Evolutionary conservation across 1,140 invertebrate species (phyloP).

Genomic region (Bombus vancouverensis): DNA sequence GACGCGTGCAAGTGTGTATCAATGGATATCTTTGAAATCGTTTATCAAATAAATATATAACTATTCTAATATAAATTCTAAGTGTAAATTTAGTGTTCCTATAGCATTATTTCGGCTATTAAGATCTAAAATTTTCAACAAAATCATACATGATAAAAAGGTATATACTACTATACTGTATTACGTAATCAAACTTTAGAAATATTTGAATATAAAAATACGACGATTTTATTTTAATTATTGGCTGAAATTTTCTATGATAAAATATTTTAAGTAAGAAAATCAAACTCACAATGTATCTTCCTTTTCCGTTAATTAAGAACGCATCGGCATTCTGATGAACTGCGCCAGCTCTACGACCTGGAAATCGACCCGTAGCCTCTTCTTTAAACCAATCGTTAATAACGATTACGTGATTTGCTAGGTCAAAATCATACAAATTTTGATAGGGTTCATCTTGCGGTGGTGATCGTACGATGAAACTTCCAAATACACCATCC

Average conservation of each 20-base stretch:
- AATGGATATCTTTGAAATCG: no score
- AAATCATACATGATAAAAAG: not conserved
- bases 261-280: not conserved
- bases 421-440: constrained; percentile 93
- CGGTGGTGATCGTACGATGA: constrained; percentile 90
- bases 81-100: no score
- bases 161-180: not conserved
- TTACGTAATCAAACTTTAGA: not conserved
- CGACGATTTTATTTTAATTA: not conserved
- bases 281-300: not conserved
- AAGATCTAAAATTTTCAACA: no score
- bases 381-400: constrained; percentile 92
- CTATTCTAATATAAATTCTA: no score
- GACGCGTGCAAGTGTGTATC: no score
- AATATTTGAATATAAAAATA: not conserved
- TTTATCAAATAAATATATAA: no score
- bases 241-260: not conserved
- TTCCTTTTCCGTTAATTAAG: constrained; percentile 51
- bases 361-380: constrained; percentile 61
- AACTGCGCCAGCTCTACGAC: not conserved
- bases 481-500: constrained; percentile 92
- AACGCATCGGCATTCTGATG: not conserved
- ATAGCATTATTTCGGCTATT: no score
- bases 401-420: constrained; percentile 92
- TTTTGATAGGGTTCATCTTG: constrained; percentile 89